Conservation (phyloP, 2,888 invertebrate genomes). For the Belgica antarctica region DNA sequence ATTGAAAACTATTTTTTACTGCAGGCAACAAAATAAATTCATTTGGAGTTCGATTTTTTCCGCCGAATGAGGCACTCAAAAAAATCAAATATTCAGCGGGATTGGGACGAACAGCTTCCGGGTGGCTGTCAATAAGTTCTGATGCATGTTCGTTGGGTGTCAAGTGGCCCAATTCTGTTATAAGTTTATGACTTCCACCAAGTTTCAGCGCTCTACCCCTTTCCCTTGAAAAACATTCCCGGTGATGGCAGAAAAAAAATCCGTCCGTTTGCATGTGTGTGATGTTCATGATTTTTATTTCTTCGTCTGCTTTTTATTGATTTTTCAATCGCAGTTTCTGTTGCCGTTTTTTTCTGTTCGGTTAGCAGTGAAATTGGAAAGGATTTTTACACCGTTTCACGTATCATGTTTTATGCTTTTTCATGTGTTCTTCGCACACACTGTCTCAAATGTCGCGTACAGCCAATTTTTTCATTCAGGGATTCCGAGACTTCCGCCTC, state of each 20-base stretch:
- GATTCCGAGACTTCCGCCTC: too few species aligned
- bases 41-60: too few species aligned
- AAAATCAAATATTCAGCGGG: too few species aligned
- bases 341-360: neutral
- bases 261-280: constrained; percentile 13
- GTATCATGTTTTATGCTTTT: constrained; percentile 30
- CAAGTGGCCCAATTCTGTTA: neutral
- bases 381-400: constrained; percentile 32
- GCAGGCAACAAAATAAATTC: too few species aligned
- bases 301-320: constrained; percentile 56
- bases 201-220: neutral
- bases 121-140: neutral
- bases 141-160: neutral
- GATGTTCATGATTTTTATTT: constrained; percentile 45
- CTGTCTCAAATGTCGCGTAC: too few species aligned
- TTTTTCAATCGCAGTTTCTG: constrained; percentile 50
- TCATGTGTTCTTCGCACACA: too few species aligned
- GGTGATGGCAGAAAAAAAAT: neutral
- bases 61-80: too few species aligned
- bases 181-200: constrained; percentile 10
- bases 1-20: constrained; percentile 21
- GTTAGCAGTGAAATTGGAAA: neutral
- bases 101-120: neutral
- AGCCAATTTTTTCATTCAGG: too few species aligned
- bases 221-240: constrained; percentile 2